These are phyloP conservation scores for Drosophila watanabei DNA, from an alignment of 1,140 invertebrate species.

Conservation along the genomic window DNA sequence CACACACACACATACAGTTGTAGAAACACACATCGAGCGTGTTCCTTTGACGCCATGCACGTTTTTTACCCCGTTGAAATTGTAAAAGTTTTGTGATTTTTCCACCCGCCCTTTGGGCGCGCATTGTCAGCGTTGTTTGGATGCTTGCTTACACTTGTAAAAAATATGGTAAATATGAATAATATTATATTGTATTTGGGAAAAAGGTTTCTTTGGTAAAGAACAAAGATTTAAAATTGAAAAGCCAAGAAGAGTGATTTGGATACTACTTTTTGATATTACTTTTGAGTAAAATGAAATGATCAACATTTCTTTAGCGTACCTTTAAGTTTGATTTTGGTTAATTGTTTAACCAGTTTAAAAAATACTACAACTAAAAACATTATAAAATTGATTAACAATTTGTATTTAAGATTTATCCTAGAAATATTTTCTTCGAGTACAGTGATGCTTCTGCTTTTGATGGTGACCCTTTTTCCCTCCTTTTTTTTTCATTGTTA, in stretches of 20 bases:
- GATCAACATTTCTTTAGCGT: too few species aligned
- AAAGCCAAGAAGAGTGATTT: too few species aligned
- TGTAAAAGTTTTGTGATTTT: slow-evolving; percentile 74
- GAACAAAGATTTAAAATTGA: too few species aligned
- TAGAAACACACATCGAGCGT: slow-evolving; percentile 40
- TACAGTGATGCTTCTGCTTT: slow-evolving; percentile 5
- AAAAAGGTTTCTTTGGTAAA: background rate
- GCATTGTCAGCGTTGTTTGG: slow-evolving; percentile 43
- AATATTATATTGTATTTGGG: background rate
- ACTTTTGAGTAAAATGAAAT: too few species aligned
- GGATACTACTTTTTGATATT: too few species aligned
- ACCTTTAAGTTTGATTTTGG: too few species aligned
- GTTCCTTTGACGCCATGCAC: slow-evolving; percentile 73
- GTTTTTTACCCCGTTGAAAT: slow-evolving; percentile 77
- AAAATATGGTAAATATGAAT: background rate
- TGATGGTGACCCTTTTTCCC: slow-evolving; percentile 4
- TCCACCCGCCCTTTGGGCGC: slow-evolving; percentile 59
- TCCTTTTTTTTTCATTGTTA: slow-evolving; percentile 12
- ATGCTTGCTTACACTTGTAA: slow-evolving; percentile 18
- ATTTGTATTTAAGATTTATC: background rate
- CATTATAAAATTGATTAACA: too few species aligned
- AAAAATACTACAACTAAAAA: too few species aligned
- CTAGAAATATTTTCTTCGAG: slow-evolving; percentile 9
- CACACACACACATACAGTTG: background rate
- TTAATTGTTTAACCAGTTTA: too few species aligned